Conservation (phyloP, 2,888 invertebrate species). For the Aromia moschata region DNA sequence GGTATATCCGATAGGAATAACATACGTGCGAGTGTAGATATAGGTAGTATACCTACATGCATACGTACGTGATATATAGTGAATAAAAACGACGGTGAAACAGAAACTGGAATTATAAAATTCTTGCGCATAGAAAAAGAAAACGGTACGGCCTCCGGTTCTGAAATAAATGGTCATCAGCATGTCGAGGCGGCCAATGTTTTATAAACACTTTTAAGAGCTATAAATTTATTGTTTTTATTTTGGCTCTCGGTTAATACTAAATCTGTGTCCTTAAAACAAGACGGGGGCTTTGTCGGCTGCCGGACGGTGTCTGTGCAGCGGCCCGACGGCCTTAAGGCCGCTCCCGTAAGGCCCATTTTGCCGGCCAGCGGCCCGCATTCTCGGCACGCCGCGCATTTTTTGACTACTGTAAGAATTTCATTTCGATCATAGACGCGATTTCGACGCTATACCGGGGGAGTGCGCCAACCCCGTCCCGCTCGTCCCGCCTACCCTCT, state of each 20-base stretch:
- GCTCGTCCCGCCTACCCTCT: slow-evolving; percentile 5
- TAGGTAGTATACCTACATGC: too few relatives aligned
- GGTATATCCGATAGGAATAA: too few relatives aligned
- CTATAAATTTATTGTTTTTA: slow-evolving; percentile 62
- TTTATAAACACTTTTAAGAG: slow-evolving; percentile 62
- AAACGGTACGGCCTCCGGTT: slow-evolving; percentile 43
- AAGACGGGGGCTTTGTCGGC: slow-evolving; percentile 60
- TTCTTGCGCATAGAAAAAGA: slow-evolving; percentile 50
- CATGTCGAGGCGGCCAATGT: slow-evolving; percentile 56
- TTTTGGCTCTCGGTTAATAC: slow-evolving; percentile 60
- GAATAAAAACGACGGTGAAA: slow-evolving; percentile 37
- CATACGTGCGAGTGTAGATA: too few relatives aligned
- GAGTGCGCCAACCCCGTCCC: slow-evolving; percentile 10
- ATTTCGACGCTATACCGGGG: slow-evolving; percentile 42
- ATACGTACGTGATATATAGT: too few relatives aligned
- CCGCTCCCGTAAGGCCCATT: slow-evolving; percentile 47
- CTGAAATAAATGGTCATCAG: slow-evolving; percentile 56
- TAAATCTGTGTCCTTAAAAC: slow-evolving; percentile 61
- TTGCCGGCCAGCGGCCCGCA: slow-evolving; percentile 46
- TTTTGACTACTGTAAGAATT: slow-evolving; percentile 63
- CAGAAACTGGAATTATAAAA: slow-evolving; percentile 48
- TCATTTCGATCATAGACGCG: slow-evolving; percentile 54
- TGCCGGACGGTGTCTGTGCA: slow-evolving; percentile 45
- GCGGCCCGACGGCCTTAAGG: slow-evolving; percentile 37
- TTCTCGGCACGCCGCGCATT: slow-evolving; percentile 56